phyloP scores from a whole-genome alignment of 2,797 vertebrate species.

The Gephyroberyx darwinii region DNA sequence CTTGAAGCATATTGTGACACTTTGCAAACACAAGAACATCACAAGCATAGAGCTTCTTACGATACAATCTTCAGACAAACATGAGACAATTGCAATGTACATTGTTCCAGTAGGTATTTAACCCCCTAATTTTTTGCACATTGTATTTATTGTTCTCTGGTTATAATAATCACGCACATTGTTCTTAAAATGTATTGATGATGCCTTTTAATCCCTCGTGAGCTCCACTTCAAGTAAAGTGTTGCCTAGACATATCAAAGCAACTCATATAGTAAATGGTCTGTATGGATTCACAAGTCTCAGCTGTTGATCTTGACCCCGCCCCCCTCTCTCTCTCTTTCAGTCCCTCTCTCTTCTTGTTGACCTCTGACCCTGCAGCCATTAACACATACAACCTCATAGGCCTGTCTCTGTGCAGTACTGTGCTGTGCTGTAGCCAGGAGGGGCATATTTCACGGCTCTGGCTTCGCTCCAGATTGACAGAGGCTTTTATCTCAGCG shows the following conservation, averaged over 20 bases:
- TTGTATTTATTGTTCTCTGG: too few relatives aligned
- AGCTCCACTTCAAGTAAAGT: neutral
- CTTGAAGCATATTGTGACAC: too few relatives aligned
- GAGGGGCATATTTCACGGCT: conserved; percentile 50
- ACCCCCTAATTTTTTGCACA: too few relatives aligned
- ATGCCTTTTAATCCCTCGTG: neutral
- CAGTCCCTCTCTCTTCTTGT: conserved; percentile 35
- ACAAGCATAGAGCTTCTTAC: too few relatives aligned
- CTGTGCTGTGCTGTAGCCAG: conserved; percentile 25
- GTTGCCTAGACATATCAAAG: neutral
- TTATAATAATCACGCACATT: neutral
- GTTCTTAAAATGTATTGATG: neutral
- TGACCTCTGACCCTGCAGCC: conserved; percentile 53
- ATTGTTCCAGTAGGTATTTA: too few relatives aligned
- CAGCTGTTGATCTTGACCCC: conserved; percentile 59
- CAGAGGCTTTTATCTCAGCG: conserved; percentile 66
- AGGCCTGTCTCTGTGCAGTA: conserved; percentile 32
- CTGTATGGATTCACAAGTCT: conserved; percentile 14
- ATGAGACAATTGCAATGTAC: too few relatives aligned
- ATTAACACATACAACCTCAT: conserved; percentile 42
- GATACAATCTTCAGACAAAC: too few relatives aligned
- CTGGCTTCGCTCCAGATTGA: conserved; percentile 66
- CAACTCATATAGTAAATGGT: neutral
- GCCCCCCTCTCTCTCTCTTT: conserved; percentile 41
- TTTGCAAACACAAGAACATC: too few relatives aligned